Base-by-base conservation (phyloP, 2,797 vertebrate species). In the Bradypodion ventrale region DNA sequence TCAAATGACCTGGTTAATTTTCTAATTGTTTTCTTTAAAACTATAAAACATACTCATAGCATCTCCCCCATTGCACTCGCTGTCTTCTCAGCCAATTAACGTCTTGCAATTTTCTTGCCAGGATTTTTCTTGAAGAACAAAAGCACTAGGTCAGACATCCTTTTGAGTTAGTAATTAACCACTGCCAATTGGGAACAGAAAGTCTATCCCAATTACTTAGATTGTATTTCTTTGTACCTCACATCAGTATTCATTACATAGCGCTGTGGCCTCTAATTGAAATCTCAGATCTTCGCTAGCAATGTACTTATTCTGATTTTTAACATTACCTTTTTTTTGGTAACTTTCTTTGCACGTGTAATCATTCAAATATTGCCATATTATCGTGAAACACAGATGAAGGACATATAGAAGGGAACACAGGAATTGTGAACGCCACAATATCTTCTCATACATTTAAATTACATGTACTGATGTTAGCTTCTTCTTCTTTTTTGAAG, bases 401-500 rank as follows among this genome's bases (percentile, higher is more conserved):
- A 87, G 80, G 84, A 80, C 46, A 75, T 0, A 4, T 25, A 75
- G 82, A 83, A 83, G 83, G 65, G 27, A 59, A 7, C 66, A 1
- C 44, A 84, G 75, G 72, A 83, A 59, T 32, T 84, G 2, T 37
- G 1, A 49, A 73, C 77, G 84, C 81, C 0, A 0, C 37, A 52
- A 81, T 83, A 87, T 13, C 1, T 66, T 79, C 80, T 85, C 15
- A 29, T 25, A 80, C 52, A 87, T 78, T 89, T 46, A 66, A 87
- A 87, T 42, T 80, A 75, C 84, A 84, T 84, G 90, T 63, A 90
- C 72, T 83, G 46, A 75, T 91, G 63, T 89, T 92, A 91, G 76
- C 68, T 35, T 73, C 44, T 16, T 40, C 1, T 23, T 3, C 23
- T 19, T 27, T 19, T 4, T 15, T 56, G 23, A 85, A 46, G 0